Base-by-base conservation (phyloP, 2,888 invertebrate species). In the Augiades crinisus region DNA sequence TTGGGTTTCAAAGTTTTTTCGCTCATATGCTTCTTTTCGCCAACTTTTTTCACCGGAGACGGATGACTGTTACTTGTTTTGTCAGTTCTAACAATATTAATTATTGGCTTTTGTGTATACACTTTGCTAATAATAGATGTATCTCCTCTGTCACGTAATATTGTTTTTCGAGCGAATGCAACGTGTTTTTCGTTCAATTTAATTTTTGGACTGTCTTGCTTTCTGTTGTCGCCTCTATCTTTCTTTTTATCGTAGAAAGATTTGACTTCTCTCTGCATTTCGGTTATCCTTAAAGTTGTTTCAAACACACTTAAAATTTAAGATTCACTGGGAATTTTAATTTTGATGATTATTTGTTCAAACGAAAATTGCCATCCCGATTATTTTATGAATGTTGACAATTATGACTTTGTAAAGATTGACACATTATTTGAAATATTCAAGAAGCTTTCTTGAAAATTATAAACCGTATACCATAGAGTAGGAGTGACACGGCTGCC, bases 1-100 rank as follows among this genome's bases (percentile, higher is more conserved):
- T 62, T 68, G 7, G 55, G n/a, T 53, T 55, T 65, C 10, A 64
- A 31, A 5, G 61, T 64, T 37, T 56, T 68, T 1, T 70, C 66
- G 22, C 58, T 59, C n/a, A 70, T 52, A 17, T 41, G 52, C 51
- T 59, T 66, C 40, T 60, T 65, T 14, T 59, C 64, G 13, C 56
- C 52, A 4, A 51, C 7, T 22, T 43, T 31, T 43, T 27, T 40
- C 1, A 30, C 47, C 30, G 12, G 0, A 40, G 34, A n/a, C n/a
- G n/a, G n/a, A n/a, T n/a, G n/a, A n/a, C 34, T 47, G 7, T 13
- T 16, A 27, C 19, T 50, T 17, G 6, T n/a, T 7, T 50, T 34
- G 2, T 50, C 34, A 19, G 14, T 41, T 36, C 7, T n/a, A n/a
- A n/a, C 49, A 27, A 5, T 14, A 33, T 14, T 5, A 33, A 13